phyloP scores from a whole-genome alignment of 2,797 vertebrate genomes.

The Erpetoichthys calabaricus region DNA sequence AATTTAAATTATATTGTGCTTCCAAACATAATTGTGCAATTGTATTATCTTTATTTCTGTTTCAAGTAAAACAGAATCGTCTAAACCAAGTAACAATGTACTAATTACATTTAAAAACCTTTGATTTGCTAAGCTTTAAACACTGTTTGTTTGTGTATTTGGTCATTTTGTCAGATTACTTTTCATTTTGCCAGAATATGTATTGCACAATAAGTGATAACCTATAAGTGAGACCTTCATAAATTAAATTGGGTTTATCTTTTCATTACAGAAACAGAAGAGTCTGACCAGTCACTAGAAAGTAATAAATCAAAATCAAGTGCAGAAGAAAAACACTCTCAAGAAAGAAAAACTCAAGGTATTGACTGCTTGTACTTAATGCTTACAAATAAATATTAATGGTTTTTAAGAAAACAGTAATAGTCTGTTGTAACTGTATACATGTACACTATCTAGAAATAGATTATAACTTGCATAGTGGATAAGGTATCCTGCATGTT shows the following conservation, averaged over 20 bases:
- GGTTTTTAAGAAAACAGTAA: neutral
- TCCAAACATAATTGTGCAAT: no score
- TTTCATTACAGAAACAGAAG: constrained; percentile 63
- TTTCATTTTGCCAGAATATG: constrained; percentile 6
- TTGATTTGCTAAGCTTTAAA: no score
- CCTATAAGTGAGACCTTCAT: no score
- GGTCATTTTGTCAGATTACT: constrained; percentile 12
- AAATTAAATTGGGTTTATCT: no score
- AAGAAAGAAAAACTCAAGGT: constrained; percentile 36
- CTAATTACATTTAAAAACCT: no score
- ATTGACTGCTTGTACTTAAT: constrained; percentile 8
- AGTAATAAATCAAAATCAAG: constrained; percentile 71
- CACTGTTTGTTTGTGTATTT: neutral
- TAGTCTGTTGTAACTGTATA: neutral
- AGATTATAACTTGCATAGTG: no score
- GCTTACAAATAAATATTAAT: constrained; percentile 3
- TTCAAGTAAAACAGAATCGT: no score
- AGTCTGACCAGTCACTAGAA: constrained; percentile 59
- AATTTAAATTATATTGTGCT: no score
- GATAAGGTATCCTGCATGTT: no score
- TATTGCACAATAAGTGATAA: neutral
- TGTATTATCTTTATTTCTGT: no score
- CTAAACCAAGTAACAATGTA: no score
- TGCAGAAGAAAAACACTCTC: constrained; percentile 52
- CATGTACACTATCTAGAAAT: no score